phyloP scores from a whole-genome alignment of 2,888 invertebrate species.

The Arge pagana region DNA sequence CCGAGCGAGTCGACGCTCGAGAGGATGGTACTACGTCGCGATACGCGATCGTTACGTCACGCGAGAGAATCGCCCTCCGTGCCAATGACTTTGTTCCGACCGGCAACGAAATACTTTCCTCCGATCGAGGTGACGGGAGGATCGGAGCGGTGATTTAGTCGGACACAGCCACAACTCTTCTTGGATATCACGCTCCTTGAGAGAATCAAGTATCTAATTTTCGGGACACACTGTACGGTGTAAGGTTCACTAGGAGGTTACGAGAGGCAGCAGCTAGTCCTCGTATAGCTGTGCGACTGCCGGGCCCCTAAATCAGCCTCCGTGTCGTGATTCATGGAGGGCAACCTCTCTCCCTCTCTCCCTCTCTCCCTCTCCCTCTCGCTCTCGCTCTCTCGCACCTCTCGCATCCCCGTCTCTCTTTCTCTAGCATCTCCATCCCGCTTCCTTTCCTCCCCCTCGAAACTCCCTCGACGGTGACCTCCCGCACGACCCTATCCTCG shows the following conservation, averaged over 20 bases:
- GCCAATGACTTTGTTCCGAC: too few relatives aligned
- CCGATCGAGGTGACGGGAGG: slow-evolving; percentile 6
- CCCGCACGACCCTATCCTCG: slow-evolving; percentile 50
- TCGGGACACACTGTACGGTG: slow-evolving; percentile 37
- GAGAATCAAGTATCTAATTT: slow-evolving; percentile 26
- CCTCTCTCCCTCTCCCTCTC: slow-evolving; percentile 31
- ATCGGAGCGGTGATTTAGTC: slow-evolving; percentile 7
- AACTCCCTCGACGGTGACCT: slow-evolving; percentile 52
- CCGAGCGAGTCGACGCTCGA: too few relatives aligned
- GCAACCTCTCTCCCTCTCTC: slow-evolving; percentile 49
- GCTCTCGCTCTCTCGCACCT: slow-evolving; percentile 29
- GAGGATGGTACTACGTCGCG: too few relatives aligned
- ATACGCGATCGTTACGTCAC: too few relatives aligned
- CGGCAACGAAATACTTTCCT: too few relatives aligned
- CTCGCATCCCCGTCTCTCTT: slow-evolving; percentile 28
- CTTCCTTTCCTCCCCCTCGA: slow-evolving; percentile 22
- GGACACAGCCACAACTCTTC: slow-evolving; percentile 1
- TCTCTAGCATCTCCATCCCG: slow-evolving; percentile 29
- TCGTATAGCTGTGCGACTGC: slow-evolving; percentile 54
- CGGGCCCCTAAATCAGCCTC: slow-evolving; percentile 57
- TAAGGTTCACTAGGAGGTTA: slow-evolving; percentile 47
- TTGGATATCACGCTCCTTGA: slow-evolving; percentile 7
- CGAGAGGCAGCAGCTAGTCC: slow-evolving; percentile 46
- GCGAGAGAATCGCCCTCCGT: too few relatives aligned
- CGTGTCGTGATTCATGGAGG: slow-evolving; percentile 58